Conservation (phyloP, 2,113 vertebrate genomes). For the Serilophus lunatus region DNA sequence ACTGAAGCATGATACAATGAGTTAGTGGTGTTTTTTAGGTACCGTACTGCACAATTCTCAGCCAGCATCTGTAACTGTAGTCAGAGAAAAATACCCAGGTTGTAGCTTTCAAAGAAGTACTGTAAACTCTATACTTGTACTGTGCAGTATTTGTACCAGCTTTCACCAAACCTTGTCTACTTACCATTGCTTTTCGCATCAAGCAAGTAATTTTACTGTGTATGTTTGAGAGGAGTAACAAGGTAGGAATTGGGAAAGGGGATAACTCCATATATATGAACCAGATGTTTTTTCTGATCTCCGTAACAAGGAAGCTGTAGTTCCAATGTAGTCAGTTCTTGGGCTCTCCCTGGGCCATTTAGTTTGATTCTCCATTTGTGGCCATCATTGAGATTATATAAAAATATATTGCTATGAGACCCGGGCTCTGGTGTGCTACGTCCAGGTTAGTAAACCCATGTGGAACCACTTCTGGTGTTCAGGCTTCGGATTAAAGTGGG, state of each 20-base stretch:
- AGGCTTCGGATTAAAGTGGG: background rate
- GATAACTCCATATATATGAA: background rate
- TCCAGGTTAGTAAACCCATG: background rate
- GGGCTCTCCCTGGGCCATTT: background rate
- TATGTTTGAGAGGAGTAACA: background rate
- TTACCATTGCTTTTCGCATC: background rate
- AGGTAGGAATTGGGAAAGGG: background rate
- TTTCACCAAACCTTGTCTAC: background rate
- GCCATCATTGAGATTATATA: background rate
- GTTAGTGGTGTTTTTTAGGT: constrained; percentile 5
- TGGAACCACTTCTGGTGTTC: background rate
- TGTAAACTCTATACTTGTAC: background rate
- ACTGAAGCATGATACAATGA: background rate
- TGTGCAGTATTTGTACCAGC: background rate
- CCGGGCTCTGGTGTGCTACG: background rate
- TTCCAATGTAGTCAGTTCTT: background rate
- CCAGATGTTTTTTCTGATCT: background rate
- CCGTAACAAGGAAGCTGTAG: background rate
- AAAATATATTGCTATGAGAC: background rate
- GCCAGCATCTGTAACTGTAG: constrained; percentile 9
- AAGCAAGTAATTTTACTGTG: background rate
- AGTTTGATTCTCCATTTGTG: background rate
- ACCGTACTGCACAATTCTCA: background rate
- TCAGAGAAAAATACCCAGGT: background rate
- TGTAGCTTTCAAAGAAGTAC: background rate